These are phyloP conservation scores for Drosophila robusta DNA, from an alignment of 2,888 invertebrate genomes.

Conservation along the genomic window DNA sequence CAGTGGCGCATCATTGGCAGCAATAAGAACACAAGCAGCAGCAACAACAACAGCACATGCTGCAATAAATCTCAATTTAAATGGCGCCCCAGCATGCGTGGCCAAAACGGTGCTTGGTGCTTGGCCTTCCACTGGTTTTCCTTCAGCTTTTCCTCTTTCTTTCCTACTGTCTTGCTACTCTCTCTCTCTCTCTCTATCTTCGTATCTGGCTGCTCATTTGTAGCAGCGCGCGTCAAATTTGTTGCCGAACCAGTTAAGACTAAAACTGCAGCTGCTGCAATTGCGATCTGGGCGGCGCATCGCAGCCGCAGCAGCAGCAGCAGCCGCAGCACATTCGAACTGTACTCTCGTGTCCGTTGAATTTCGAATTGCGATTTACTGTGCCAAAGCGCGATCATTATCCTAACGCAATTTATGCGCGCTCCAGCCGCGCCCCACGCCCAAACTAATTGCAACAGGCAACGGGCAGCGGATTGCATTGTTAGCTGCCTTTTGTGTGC, in stretches of 20 bases:
- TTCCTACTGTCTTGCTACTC: slow-evolving; percentile 29
- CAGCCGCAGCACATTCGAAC: slow-evolving; percentile 55
- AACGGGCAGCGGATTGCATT: slow-evolving; percentile 61
- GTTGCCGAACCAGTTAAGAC: slow-evolving; percentile 76
- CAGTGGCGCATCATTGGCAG: slow-evolving; percentile 56
- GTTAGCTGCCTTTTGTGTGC: slow-evolving; percentile 62
- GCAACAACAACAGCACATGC: slow-evolving; percentile 59
- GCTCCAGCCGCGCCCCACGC: slow-evolving; percentile 70
- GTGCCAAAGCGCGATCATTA: slow-evolving; percentile 83
- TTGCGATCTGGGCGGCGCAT: slow-evolving; percentile 54
- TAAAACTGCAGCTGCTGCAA: slow-evolving; percentile 40
- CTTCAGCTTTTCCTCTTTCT: slow-evolving; percentile 53
- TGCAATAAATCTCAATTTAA: slow-evolving; percentile 84
- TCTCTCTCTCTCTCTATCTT: slow-evolving; percentile 14
- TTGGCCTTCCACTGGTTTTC: slow-evolving; percentile 71
- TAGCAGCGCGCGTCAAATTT: slow-evolving; percentile 76
- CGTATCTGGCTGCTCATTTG: slow-evolving; percentile 64
- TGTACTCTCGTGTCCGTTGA: slow-evolving; percentile 76
- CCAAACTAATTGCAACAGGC: slow-evolving; percentile 73
- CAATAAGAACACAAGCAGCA: slow-evolving; percentile 46
- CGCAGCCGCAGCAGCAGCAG: slow-evolving; percentile 25
- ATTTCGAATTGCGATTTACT: slow-evolving; percentile 77
- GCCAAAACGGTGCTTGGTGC: slow-evolving; percentile 69
- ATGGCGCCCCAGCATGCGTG: slow-evolving; percentile 83
- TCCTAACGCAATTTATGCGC: slow-evolving; percentile 85